phyloP scores from a whole-genome alignment of 2,113 vertebrate species.

The Diadophis punctatus region DNA sequence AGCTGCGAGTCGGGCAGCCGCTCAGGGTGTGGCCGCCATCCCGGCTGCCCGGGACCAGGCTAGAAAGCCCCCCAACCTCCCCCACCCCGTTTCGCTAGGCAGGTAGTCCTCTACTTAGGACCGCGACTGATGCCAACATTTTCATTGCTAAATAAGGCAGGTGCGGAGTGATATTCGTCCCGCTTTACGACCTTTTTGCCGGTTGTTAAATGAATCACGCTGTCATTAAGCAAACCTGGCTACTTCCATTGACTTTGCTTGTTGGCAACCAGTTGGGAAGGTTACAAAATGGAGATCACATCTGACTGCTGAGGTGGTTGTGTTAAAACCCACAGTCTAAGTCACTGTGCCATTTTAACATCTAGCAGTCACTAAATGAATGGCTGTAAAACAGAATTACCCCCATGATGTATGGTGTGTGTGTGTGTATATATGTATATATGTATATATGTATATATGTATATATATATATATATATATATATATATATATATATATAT shows the following conservation, averaged over 20 bases:
- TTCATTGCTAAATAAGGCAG: neutral
- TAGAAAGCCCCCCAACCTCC: neutral
- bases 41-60: no score
- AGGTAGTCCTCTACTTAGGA: neutral
- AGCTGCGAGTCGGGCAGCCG: neutral
- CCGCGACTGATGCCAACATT: neutral
- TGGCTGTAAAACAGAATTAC: neutral
- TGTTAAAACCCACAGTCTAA: no score
- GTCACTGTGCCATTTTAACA: no score
- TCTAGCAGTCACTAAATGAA: no score
- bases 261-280: neutral
- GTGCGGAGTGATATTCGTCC: neutral
- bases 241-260: neutral
- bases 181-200: neutral
- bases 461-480: no score
- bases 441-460: no score
- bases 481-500: no score
- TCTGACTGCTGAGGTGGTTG: neutral
- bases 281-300: neutral
- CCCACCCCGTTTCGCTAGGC: neutral
- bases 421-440: no score
- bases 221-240: neutral
- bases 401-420: no score
- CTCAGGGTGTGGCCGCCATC: neutral
- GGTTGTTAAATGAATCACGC: neutral